A percentile compares a stretch with the other conserved stretches of the same genome.
Conservation (phyloP, 2,113 vertebrate species). For the Paradoxurus hermaphroditus region DNA sequence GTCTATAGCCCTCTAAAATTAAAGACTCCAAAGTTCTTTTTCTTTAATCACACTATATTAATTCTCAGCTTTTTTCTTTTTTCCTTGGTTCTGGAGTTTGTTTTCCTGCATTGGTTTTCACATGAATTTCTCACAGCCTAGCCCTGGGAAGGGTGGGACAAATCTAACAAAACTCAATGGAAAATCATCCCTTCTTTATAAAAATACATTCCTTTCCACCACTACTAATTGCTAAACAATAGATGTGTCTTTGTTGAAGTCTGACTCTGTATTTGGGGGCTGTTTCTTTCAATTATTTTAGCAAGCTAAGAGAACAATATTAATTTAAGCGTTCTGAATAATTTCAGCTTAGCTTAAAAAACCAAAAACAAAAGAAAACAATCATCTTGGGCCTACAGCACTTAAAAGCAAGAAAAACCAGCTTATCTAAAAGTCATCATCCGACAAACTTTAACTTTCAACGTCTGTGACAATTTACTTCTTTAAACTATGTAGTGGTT, state of each 20-base stretch:
- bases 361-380: background rate
- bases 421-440: background rate
- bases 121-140: background rate
- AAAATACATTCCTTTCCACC: constrained; percentile 45
- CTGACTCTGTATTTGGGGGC: constrained; percentile 11
- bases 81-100: background rate
- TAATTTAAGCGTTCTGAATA: constrained; percentile 44
- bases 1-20: background rate
- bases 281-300: constrained; percentile 44
- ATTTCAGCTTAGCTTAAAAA: constrained; percentile 47
- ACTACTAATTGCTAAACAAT: constrained; percentile 51
- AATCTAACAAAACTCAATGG: constrained; percentile 52
- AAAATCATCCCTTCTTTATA: constrained; percentile 41
- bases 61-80: background rate
- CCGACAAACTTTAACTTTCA: constrained; percentile 31
- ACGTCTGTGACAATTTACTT: constrained; percentile 5
- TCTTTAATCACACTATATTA: background rate
- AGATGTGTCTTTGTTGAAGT: constrained; percentile 27
- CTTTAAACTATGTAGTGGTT: constrained; percentile 12
- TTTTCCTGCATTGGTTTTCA: constrained; percentile 8
- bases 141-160: background rate
- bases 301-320: constrained; percentile 29
- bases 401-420: constrained; percentile 37
- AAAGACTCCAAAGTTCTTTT: background rate
- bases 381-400: background rate